Percentiles rank a stretch among this genome's conserved stretches.
phyloP scores from a whole-genome alignment of 2,888 invertebrate species.

The Stegophylla sp. region DNA sequence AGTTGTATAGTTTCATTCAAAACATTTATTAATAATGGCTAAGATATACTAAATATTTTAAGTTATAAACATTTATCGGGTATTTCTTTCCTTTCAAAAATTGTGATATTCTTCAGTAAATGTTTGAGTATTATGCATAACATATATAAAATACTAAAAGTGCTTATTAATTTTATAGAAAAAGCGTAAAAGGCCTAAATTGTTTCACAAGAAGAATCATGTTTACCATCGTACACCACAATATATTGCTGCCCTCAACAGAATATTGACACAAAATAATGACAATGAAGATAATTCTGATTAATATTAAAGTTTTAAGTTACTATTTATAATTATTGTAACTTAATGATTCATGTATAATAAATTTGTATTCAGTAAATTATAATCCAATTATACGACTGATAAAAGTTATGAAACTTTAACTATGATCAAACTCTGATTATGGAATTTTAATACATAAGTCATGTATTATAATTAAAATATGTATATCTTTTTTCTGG shows the following conservation, averaged over 20 bases:
- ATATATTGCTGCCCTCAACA: conserved; percentile 61
- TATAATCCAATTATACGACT: conserved; percentile 9
- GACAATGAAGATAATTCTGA: conserved; percentile 43
- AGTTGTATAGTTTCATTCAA: too few relatives aligned
- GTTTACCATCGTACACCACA: conserved; percentile 65
- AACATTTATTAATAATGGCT: too few relatives aligned
- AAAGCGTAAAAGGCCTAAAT: conserved; percentile 71
- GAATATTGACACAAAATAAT: conserved; percentile 59
- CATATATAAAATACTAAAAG: too few relatives aligned
- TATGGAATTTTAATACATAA: neutral
- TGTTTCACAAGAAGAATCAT: conserved; percentile 87
- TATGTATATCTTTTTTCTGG: too few relatives aligned
- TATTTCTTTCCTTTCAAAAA: too few relatives aligned
- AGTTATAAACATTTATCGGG: too few relatives aligned
- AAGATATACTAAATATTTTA: too few relatives aligned
- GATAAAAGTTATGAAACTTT: conserved; percentile 6
- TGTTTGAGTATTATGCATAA: too few relatives aligned
- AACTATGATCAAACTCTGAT: conserved; percentile 22
- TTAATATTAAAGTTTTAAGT: conserved; percentile 25
- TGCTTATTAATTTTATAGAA: conserved; percentile 60
- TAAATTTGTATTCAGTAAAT: conserved; percentile 6
- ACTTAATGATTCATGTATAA: too few relatives aligned
- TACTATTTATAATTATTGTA: neutral
- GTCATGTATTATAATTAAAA: too few relatives aligned
- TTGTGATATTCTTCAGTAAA: too few relatives aligned